Base-by-base conservation (phyloP, 2,797 vertebrate species). In the Spizella passerina region DNA sequence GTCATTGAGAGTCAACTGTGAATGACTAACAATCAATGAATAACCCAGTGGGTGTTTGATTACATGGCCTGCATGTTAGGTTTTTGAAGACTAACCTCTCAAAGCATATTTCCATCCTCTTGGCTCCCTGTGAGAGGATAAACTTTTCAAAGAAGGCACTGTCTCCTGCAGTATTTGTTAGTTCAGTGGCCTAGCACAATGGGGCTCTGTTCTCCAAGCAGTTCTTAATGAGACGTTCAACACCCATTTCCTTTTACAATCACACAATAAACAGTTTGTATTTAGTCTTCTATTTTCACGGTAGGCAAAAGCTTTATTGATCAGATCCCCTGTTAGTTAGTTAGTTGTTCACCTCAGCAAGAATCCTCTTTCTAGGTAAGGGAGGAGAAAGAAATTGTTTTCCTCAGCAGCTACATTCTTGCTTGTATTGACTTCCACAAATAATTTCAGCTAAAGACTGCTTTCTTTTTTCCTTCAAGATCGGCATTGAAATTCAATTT, bases 41-140 rank as follows among this genome's bases (percentile, higher is more conserved):
- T 64, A 92, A 61, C 56, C 30, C 87, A 80, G 79, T 43, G 71
- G 88, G 84, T 87, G 82, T 91, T 61, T 92, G 86, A 92, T 80
- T 85, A 77, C 76, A 71, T 10, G 64, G 86, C 52, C 63, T 60
- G 68, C 41, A 18, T 46, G 68, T 85, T 36, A 41, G 60, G 39
- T 32, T 87, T 88, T 29, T 73, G 73, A 84, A 76, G 78, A 65
- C 71, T 38, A 68, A 77, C 56, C 38, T 80, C 84, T 82, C 65
- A 70, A 56, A 82, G 71, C 21, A 0, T 34, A 49, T 77, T 94
- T 79, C 86, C 49, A 70, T 39, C 59, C 68, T 56, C 84, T 70
- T 61, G 68, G 75, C 52, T 93, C 68, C 64, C 60, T 56, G 1
- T 2, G 9, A 85, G 68, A 70, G 50, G 53, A 82, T 80, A 93